Percentiles rank a stretch among this genome's conserved stretches.
phyloP scores from a whole-genome alignment of 2,888 invertebrate genomes.

The Lasioglossum calceatum region DNA sequence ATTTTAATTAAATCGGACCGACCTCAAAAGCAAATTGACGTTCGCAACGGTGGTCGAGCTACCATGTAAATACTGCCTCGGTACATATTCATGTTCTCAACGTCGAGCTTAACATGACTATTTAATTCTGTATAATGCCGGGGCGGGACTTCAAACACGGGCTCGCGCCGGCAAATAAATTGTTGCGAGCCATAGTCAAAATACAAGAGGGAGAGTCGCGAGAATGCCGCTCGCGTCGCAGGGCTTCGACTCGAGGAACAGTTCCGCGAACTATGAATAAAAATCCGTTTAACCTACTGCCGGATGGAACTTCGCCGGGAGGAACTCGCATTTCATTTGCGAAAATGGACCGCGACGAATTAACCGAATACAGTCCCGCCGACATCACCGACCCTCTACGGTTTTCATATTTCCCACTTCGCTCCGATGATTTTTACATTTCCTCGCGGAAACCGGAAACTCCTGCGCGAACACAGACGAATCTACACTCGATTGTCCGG shows the following conservation, averaged over 20 bases:
- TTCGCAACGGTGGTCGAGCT: conserved; percentile 32
- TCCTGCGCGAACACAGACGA: neutral
- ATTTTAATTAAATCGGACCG: conserved; percentile 41
- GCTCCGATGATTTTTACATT: neutral
- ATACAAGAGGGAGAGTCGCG: neutral
- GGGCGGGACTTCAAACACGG: conserved; percentile 45
- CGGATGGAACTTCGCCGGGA: conserved; percentile 6
- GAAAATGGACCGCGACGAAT: conserved; percentile 11
- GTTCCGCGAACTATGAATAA: conserved; percentile 27
- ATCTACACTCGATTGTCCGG: neutral
- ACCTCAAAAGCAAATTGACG: conserved; percentile 54
- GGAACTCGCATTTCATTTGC: neutral
- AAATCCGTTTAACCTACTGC: conserved; percentile 33
- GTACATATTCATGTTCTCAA: conserved; percentile 58
- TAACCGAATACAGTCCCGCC: neutral
- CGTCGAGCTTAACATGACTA: conserved; percentile 51
- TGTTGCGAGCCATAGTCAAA: conserved; percentile 52
- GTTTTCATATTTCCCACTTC: neutral
- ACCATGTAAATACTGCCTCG: conserved; percentile 48
- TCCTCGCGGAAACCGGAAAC: neutral
- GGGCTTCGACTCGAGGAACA: conserved; percentile 1
- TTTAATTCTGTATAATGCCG: conserved; percentile 55
- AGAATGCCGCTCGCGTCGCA: neutral
- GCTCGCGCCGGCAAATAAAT: conserved; percentile 47
- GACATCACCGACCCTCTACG: no score